Evolutionary conservation across 2,113 vertebrate genomes (phyloP).

Genomic region (Apus apus): DNA sequence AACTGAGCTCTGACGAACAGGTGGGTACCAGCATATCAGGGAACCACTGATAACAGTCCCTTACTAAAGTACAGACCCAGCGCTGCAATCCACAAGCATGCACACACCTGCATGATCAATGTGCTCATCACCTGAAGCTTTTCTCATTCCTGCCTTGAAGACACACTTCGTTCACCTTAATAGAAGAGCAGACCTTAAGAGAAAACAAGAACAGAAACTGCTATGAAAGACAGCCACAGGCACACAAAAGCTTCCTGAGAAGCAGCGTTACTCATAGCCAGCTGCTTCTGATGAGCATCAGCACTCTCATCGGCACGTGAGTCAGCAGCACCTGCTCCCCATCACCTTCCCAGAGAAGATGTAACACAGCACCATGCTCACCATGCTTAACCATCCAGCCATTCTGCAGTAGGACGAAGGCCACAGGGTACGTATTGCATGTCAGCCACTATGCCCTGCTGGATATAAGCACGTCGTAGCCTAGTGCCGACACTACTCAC

Average conservation of each 20-base stretch:
- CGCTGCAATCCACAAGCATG: background rate
- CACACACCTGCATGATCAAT: rapidly evolving
- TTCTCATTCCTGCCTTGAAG: background rate
- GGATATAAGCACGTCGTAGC: background rate
- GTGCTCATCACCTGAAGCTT: background rate
- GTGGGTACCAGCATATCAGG: background rate
- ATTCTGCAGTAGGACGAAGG: background rate
- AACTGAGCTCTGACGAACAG: background rate
- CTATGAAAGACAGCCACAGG: background rate
- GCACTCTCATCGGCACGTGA: background rate
- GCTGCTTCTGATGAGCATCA: constrained; percentile 42
- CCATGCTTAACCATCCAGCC: background rate
- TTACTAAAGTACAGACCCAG: background rate
- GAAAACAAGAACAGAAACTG: background rate
- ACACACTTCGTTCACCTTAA: background rate
- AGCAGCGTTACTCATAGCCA: constrained; percentile 32
- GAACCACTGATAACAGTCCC: background rate
- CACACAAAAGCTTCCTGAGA: background rate
- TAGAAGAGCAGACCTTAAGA: constrained; percentile 21
- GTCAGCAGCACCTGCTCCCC: constrained; percentile 64
- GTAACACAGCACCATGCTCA: background rate
- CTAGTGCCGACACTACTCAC: background rate
- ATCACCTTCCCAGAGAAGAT: constrained; percentile 21
- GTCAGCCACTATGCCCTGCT: background rate
- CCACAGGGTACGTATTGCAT: background rate